A percentile compares a stretch with the other conserved stretches of the same genome.
These are phyloP conservation scores for Megathymus violae DNA, from an alignment of 1,140 invertebrate species.

Conservation along the genomic window DNA sequence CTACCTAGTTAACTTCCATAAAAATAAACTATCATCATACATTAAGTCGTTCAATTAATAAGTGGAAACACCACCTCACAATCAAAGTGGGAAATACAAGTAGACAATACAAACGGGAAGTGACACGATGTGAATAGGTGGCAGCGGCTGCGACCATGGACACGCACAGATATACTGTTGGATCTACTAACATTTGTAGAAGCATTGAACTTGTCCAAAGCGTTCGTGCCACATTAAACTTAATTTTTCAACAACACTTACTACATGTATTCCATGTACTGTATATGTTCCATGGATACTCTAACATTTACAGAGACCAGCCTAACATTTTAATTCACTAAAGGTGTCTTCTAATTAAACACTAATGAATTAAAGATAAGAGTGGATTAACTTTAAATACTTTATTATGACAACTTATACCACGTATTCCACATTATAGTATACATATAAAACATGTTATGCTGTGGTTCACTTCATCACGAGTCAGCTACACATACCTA, in stretches of 20 bases:
- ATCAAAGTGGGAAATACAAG: slow-evolving; percentile 45
- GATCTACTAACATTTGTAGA: no score
- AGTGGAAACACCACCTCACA: slow-evolving; percentile 50
- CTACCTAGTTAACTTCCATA: slow-evolving; percentile 80
- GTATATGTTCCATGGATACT: no score
- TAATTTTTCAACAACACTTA: not conserved
- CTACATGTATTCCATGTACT: slow-evolving; percentile 10
- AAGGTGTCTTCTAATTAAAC: slow-evolving; percentile 47
- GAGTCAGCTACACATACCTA: slow-evolving; percentile 77
- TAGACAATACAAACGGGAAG: slow-evolving; percentile 43
- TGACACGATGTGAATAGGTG: slow-evolving; percentile 75
- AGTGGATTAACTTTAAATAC: slow-evolving; percentile 82
- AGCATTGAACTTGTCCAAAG: no score
- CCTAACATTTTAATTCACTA: slow-evolving; percentile 42
- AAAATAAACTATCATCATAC: slow-evolving; percentile 80
- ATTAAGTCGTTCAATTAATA: slow-evolving; percentile 65
- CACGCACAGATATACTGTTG: not conserved
- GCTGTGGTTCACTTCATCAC: slow-evolving; percentile 80
- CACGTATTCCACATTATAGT: slow-evolving; percentile 81
- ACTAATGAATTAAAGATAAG: slow-evolving; percentile 76
- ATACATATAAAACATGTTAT: slow-evolving; percentile 83
- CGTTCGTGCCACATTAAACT: not conserved
- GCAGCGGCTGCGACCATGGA: slow-evolving; percentile 14
- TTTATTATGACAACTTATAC: slow-evolving; percentile 83
- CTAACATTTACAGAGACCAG: slow-evolving; percentile 14